Evolutionary conservation across 2,113 vertebrate genomes (phyloP).

Genomic region (Empidonax alnorum): DNA sequence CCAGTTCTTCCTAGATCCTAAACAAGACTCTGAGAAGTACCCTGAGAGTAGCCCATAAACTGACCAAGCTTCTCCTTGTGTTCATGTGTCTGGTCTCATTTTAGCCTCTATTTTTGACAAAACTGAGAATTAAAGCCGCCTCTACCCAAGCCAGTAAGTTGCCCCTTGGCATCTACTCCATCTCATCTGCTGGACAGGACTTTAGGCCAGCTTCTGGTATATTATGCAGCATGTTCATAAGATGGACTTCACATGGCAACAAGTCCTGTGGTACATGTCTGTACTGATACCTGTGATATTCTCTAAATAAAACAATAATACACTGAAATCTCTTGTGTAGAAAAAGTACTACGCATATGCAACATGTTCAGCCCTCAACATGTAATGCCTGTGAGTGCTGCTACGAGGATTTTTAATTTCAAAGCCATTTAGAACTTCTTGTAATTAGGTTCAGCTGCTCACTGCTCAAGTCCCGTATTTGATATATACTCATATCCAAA

Average conservation of each 20-base stretch:
- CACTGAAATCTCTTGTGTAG: not conserved
- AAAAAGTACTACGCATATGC: not conserved
- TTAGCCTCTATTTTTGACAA: not conserved
- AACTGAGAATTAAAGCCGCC: not conserved
- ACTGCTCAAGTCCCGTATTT: not conserved
- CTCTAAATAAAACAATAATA: not conserved
- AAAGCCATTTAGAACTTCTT: not conserved
- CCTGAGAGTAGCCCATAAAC: not conserved
- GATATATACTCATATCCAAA: not conserved
- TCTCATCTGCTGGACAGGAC: not conserved
- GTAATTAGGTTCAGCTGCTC: not conserved
- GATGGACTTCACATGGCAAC: not conserved
- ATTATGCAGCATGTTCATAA: not conserved
- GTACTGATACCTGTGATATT: not conserved
- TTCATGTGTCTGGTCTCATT: not conserved
- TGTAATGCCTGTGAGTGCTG: accelerated
- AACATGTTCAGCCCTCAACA: not conserved
- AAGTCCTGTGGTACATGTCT: not conserved
- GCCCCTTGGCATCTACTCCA: not conserved
- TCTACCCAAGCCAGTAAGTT: not conserved
- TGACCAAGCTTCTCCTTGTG: not conserved
- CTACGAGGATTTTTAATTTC: not conserved
- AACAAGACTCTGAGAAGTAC: not conserved
- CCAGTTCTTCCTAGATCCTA: not conserved
- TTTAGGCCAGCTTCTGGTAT: not conserved